phyloP scores from a whole-genome alignment of 2,797 vertebrate genomes.

The Serranus cabrilla region DNA sequence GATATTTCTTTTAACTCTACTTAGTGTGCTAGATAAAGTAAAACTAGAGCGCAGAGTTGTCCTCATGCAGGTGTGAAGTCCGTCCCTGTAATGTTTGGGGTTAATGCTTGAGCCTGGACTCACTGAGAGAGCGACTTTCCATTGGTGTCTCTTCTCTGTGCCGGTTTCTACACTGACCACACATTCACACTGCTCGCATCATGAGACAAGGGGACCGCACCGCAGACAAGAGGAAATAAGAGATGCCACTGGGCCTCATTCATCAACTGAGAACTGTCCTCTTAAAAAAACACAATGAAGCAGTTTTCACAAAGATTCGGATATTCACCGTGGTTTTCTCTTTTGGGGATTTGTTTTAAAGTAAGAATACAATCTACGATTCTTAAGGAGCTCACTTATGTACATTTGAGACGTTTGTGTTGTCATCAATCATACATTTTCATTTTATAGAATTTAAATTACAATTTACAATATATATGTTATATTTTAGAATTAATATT shows the following conservation, averaged over 20 bases:
- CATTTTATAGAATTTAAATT: too few relatives aligned
- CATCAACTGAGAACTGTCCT: too few relatives aligned
- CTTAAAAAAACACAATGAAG: too few relatives aligned
- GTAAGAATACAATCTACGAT: too few relatives aligned
- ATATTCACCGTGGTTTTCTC: neutral
- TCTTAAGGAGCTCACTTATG: too few relatives aligned
- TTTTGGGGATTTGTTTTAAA: too few relatives aligned
- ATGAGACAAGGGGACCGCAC: constrained; percentile 42
- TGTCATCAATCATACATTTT: too few relatives aligned
- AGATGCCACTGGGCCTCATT: neutral
- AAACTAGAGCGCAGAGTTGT: constrained; percentile 24
- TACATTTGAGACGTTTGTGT: too few relatives aligned
- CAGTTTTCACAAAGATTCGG: too few relatives aligned
- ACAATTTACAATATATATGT: too few relatives aligned
- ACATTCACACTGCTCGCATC: constrained; percentile 23
- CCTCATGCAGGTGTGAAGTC: constrained; percentile 30
- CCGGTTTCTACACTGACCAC: constrained; percentile 14
- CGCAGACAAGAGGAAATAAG: constrained; percentile 7
- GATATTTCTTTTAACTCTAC: constrained; percentile 11
- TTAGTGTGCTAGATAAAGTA: constrained; percentile 43
- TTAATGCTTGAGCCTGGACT: constrained; percentile 15
- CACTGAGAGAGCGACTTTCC: constrained; percentile 18
- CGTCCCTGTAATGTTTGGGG: constrained; percentile 27
- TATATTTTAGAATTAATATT: too few relatives aligned
- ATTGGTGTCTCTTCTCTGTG: constrained; percentile 24